Percentiles rank a stretch among this genome's conserved stretches.
phyloP scores from a whole-genome alignment of 2,888 invertebrate species.

The Chrysotoxum bicinctum region DNA sequence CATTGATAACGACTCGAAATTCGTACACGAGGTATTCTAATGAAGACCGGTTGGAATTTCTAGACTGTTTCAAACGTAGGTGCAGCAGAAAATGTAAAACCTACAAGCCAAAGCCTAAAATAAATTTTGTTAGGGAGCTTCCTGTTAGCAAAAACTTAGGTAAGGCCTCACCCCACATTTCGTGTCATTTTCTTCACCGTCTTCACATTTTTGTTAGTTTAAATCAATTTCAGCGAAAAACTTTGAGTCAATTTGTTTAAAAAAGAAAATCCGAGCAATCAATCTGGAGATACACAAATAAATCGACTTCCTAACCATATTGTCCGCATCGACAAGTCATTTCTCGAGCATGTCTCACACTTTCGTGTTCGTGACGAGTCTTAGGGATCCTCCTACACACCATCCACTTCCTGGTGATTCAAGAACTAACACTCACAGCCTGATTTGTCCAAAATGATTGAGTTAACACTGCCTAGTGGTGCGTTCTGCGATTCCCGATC shows the following conservation, averaged over 20 bases:
- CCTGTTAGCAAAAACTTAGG: neutral
- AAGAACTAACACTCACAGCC: neutral
- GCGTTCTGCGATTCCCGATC: neutral
- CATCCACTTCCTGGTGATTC: neutral
- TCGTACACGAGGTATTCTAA: neutral
- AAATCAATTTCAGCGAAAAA: neutral
- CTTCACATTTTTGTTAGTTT: neutral
- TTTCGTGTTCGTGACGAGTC: neutral
- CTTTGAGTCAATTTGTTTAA: neutral
- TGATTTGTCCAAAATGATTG: slow-evolving; percentile 15
- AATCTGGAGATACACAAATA: slow-evolving; percentile 8
- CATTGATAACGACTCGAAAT: neutral
- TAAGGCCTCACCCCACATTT: neutral
- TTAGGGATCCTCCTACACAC: neutral
- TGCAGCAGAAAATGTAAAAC: neutral
- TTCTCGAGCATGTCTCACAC: neutral
- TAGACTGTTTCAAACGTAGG: neutral
- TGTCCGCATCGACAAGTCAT: slow-evolving; percentile 2
- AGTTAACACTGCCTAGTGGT: no score
- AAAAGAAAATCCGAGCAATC: neutral
- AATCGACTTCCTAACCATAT: slow-evolving; percentile 19
- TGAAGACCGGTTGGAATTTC: neutral
- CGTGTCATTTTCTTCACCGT: neutral
- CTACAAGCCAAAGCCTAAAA: no score
- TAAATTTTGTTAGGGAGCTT: neutral